Percentiles rank a stretch among this genome's conserved stretches.
phyloP scores from a whole-genome alignment of 2,888 invertebrate genomes.

The Coenonympha arcania region DNA sequence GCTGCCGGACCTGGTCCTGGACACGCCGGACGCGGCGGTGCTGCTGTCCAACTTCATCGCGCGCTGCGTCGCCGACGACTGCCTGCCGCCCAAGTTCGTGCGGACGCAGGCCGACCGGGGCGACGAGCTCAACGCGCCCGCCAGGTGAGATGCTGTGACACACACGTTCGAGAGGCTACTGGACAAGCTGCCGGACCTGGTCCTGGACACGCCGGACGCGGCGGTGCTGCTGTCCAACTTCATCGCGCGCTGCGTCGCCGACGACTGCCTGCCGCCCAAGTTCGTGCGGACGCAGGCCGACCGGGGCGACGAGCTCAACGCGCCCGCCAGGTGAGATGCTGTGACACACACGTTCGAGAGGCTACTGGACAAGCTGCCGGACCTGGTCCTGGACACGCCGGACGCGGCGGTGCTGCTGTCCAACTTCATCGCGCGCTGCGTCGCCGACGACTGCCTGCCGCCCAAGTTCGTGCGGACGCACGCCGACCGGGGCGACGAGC shows the following conservation, averaged over 20 bases:
- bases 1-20: conserved; percentile 87
- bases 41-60: conserved; percentile 93
- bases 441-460: conserved; percentile 94
- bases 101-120: conserved; percentile 62
- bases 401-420: conserved; percentile 88
- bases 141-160: conserved; percentile 50
- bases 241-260: conserved; percentile 92
- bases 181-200: conserved; percentile 86
- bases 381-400: conserved; percentile 90
- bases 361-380: conserved; percentile 85
- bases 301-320: conserved; percentile 33
- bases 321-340: conserved; percentile 49
- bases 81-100: conserved; percentile 89
- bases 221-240: conserved; percentile 89
- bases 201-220: conserved; percentile 92
- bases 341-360: too few relatives aligned
- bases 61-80: conserved; percentile 93
- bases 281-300: conserved; percentile 77
- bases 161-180: too few relatives aligned
- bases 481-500: conserved; percentile 30
- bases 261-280: conserved; percentile 92
- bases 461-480: conserved; percentile 84
- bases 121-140: conserved; percentile 37
- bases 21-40: conserved; percentile 90
- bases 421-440: conserved; percentile 92